Evolutionary conservation across 2,113 vertebrate species (phyloP).

Genomic region (Lepus europaeus): DNA sequence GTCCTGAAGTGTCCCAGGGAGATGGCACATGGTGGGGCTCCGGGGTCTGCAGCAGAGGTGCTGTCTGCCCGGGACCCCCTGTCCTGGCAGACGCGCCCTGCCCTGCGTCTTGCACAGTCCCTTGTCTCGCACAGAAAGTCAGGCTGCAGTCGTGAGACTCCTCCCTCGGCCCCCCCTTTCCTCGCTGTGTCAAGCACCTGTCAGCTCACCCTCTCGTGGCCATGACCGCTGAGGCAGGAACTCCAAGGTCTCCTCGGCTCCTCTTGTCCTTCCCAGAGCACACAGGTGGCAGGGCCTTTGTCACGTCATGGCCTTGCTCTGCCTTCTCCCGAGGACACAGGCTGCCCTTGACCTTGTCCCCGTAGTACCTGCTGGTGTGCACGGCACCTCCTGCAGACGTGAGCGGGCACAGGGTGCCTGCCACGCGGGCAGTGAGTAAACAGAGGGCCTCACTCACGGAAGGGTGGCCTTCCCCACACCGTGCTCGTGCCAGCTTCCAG

Average conservation of each 20-base stretch:
- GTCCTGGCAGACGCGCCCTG: no score
- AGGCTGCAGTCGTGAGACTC: not conserved
- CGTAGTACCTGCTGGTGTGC: rapidly evolving
- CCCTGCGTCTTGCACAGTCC: not conserved
- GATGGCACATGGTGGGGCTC: no score
- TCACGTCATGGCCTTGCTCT: rapidly evolving
- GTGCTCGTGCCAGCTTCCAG: not conserved
- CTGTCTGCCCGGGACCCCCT: no score
- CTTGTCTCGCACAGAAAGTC: not conserved
- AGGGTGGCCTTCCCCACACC: not conserved
- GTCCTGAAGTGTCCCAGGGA: no score
- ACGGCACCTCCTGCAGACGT: rapidly evolving
- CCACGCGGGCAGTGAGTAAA: not conserved
- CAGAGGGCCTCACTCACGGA: not conserved
- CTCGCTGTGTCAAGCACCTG: not conserved
- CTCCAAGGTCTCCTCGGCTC: rapidly evolving
- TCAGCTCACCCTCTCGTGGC: not conserved
- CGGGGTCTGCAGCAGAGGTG: no score
- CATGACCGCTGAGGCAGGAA: not conserved
- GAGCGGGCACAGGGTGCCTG: not conserved
- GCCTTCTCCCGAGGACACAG: not conserved
- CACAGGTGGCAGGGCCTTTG: not conserved
- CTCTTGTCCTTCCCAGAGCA: not conserved
- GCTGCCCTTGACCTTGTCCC: rapidly evolving
- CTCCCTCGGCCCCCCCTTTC: not conserved